phyloP scores from a whole-genome alignment of 2,797 vertebrate genomes.

The Thaleichthys pacificus region DNA sequence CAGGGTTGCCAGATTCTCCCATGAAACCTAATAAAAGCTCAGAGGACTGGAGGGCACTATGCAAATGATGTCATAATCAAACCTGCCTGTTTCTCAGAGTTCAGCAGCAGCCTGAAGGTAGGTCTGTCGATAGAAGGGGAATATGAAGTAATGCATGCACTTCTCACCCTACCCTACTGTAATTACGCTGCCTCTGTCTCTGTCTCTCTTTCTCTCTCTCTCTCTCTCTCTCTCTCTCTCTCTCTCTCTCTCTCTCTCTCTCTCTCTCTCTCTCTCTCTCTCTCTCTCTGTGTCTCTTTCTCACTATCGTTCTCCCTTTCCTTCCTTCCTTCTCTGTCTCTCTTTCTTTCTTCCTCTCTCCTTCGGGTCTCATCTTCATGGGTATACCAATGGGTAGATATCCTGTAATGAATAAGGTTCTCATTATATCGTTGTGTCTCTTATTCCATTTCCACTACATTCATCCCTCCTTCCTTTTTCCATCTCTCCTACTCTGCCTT shows the following conservation, averaged over 20 bases:
- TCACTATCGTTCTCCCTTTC: neutral
- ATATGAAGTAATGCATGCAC: conserved; percentile 41
- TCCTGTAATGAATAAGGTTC: too few relatives aligned
- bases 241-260: conserved; percentile 8
- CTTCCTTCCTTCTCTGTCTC: neutral
- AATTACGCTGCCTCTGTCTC: conserved; percentile 19
- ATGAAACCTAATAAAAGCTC: conserved; percentile 51
- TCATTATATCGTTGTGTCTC: too few relatives aligned
- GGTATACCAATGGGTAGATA: too few relatives aligned
- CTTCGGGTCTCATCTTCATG: neutral
- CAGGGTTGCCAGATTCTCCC: conserved; percentile 31
- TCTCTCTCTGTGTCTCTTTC: neutral
- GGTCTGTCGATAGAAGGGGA: conserved; percentile 22
- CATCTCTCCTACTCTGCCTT: too few relatives aligned
- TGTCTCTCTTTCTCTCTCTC: neutral
- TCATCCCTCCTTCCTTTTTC: too few relatives aligned
- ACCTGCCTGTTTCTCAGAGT: conserved; percentile 55
- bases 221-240: conserved; percentile 6
- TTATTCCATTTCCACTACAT: too few relatives aligned
- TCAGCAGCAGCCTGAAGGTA: conserved; percentile 52
- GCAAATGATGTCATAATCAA: conserved; percentile 60
- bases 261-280: neutral
- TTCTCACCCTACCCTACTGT: conserved; percentile 29
- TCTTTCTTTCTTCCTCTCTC: neutral
- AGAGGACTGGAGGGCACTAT: conserved; percentile 37